Conservation (phyloP, 2,888 invertebrate species). For the Dione juno region DNA sequence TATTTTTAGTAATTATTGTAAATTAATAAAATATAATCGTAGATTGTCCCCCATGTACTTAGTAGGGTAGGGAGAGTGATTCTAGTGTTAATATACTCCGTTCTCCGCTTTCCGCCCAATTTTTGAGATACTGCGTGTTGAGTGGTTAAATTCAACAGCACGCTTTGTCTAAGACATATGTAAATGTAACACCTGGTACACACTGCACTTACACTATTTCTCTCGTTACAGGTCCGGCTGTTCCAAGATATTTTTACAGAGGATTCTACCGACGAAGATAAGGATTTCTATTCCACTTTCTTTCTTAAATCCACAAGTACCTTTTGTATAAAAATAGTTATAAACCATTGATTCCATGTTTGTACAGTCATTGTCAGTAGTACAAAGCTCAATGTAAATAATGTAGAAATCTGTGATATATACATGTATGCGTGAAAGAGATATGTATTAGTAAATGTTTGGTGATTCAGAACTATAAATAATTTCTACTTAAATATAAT, state of each 20-base stretch:
- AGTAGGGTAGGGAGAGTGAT: no score
- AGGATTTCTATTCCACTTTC: constrained; percentile 26
- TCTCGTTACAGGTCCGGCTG: constrained; percentile 56
- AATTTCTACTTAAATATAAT: constrained; percentile 12
- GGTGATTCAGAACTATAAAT: constrained; percentile 4
- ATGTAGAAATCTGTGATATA: constrained; percentile 49
- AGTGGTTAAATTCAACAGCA: no score
- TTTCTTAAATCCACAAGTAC: constrained; percentile 42
- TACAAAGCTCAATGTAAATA: constrained; percentile 47
- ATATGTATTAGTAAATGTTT: constrained; percentile 22
- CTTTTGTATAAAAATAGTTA: constrained; percentile 40
- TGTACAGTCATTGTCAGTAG: constrained; percentile 41
- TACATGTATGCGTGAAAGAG: constrained; percentile 44
- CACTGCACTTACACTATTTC: constrained; percentile 30
- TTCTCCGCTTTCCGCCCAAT: no score
- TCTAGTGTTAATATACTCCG: no score
- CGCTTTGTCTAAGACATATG: no score
- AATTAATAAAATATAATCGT: no score
- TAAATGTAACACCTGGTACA: neutral
- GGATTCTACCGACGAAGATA: constrained; percentile 59
- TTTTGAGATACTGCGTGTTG: no score
- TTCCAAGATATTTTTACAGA: constrained; percentile 59
- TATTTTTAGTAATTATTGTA: no score
- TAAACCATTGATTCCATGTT: constrained; percentile 29
- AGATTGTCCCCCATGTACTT: no score